phyloP scores from a whole-genome alignment of 2,888 invertebrate genomes.

The Agrotis puta region DNA sequence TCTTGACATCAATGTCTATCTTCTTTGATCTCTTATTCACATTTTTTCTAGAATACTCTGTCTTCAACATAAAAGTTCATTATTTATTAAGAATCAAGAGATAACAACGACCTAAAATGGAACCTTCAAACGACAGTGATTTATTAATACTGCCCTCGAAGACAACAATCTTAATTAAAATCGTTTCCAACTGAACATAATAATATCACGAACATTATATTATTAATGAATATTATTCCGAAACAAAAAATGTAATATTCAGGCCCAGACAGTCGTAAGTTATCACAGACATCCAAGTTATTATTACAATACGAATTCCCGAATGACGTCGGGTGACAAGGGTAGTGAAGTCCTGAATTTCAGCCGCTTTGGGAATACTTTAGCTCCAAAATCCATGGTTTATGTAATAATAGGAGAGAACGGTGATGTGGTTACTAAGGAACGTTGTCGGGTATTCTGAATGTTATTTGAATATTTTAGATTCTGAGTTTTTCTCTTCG shows the following conservation, averaged over 20 bases:
- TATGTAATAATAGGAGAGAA: conserved; percentile 43
- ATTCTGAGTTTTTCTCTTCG: neutral
- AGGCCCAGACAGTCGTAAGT: conserved; percentile 34
- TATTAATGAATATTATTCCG: conserved; percentile 29
- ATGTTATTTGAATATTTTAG: conserved; percentile 34
- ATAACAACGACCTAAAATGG: conserved; percentile 12
- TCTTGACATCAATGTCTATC: neutral
- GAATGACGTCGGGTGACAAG: conserved; percentile 54
- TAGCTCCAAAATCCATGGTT: conserved; percentile 54
- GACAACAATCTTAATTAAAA: conserved; percentile 51
- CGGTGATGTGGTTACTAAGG: conserved; percentile 28
- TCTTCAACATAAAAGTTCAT: neutral
- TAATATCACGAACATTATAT: conserved; percentile 23
- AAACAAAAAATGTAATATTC: conserved; percentile 40
- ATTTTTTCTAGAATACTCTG: neutral
- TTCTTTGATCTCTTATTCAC: neutral
- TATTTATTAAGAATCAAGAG: conserved; percentile 31
- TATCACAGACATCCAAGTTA: conserved; percentile 53
- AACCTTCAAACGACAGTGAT: conserved; percentile 37
- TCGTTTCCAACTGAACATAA: conserved; percentile 28
- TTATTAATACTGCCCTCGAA: conserved; percentile 39
- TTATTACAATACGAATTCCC: conserved; percentile 64
- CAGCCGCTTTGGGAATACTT: conserved; percentile 63
- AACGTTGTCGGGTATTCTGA: conserved; percentile 8
- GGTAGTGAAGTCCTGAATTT: conserved; percentile 64